A percentile compares a stretch with the other conserved stretches of the same genome.
phyloP scores from a whole-genome alignment of 37 sponge, comb jelly and placozoan genomes.

The Tethya wilhelma region DNA sequence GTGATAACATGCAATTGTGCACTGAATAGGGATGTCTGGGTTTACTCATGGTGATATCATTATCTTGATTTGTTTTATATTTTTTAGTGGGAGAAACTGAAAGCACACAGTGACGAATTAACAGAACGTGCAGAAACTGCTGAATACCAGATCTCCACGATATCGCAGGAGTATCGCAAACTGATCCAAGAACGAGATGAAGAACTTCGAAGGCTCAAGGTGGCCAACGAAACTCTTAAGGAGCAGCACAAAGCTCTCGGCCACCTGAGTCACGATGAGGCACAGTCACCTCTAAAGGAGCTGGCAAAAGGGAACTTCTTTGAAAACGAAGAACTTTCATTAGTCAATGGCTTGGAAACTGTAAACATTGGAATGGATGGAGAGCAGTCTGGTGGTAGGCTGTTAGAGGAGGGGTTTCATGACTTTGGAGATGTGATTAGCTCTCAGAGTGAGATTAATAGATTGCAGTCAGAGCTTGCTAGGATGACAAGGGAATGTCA shows the following conservation, averaged over 20 bases:
- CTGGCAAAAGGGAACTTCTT: conserved; percentile 1
- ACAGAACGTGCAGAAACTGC: conserved; percentile 80
- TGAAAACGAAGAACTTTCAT: not conserved
- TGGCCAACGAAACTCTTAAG: conserved; percentile 41
- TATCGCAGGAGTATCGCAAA: conserved; percentile 84
- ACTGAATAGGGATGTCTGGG: not conserved
- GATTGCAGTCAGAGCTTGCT: conserved; percentile 61
- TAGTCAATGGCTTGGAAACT: not conserved
- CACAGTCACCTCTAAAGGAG: conserved; percentile 28
- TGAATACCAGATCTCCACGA: conserved; percentile 82
- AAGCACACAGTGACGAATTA: conserved; percentile 60
- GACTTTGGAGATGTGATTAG: conserved; percentile 44
- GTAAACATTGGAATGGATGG: conserved; percentile 10
- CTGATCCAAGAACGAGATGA: conserved; percentile 74
- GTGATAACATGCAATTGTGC: not conserved
- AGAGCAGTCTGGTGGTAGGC: conserved; percentile 19
- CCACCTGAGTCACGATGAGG: not conserved
- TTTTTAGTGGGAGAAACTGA: conserved; percentile 70
- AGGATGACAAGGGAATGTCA: conserved; percentile 52
- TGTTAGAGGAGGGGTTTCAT: conserved; percentile 11
- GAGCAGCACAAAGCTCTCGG: conserved; percentile 40
- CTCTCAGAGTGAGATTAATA: conserved; percentile 65
- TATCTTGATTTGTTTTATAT: not conserved
- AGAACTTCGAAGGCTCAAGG: conserved; percentile 49
- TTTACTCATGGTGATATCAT: too few relatives aligned